Base-by-base conservation (phyloP, 2,888 invertebrate genomes). In the Caenorhabditis sp. region DNA sequence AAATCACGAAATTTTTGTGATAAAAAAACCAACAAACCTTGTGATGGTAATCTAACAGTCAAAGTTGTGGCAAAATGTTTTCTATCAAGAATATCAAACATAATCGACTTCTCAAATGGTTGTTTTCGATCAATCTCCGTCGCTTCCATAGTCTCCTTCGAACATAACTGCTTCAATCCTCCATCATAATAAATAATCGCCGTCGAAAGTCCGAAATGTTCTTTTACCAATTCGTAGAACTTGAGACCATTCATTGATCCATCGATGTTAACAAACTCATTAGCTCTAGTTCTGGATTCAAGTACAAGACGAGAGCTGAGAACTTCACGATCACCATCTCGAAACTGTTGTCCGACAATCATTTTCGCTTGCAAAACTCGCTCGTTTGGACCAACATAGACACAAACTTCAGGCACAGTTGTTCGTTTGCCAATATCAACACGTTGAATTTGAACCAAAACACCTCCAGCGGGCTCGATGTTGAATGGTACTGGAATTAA, bases 21-120 rank as follows among this genome's bases (percentile, higher is more conserved):
- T 10, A 31, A 31, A 31, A 31, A 10, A 31, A 31, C 26, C 4
- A 54, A 25, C 54, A 14, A 36, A 77, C 80, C 75, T 26, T 58
- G 57, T 1, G 77, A 70, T 20, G 85, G 85, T 1, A 85, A 61
- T 10, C 74, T 60, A 17, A 85, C 70, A 31, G 63, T 70, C 20
- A 84, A 25, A 1, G 61, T 26, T 1, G 73, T 69, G 12, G 82
- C 76, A 57, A 81, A 85, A 71, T 80, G 79, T 59, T 80, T 78
- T 38, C 80, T 69, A 27, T 84, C 85, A 14, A 85, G 59, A 49
- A 82, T 78, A 17, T 75, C 27, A 67, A 67, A 83, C 82, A 84
- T 80, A 10, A 57, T 25, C 1, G 82, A 76, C 25, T 79, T 75
- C 23, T 65, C 59, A 50, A 81, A 80, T n/a, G 36, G 60, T 8